These are phyloP conservation scores for Galleria mellonella DNA, from an alignment of 1,140 invertebrate genomes.

Conservation along the genomic window DNA sequence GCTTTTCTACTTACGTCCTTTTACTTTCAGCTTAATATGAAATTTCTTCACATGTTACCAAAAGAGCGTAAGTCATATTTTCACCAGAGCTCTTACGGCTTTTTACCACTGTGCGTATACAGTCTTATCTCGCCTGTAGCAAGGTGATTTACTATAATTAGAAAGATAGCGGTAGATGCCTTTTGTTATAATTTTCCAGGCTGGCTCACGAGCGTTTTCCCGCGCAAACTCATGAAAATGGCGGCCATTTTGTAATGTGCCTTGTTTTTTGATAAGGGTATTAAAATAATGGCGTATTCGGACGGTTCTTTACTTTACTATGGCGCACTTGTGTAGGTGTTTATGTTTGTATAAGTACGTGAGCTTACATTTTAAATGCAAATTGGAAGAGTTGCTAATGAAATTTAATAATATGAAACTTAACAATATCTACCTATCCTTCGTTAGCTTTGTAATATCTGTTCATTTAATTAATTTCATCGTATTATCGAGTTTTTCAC, in stretches of 20 bases:
- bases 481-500: too few species aligned
- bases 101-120: slow-evolving; percentile 36
- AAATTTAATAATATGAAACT: slow-evolving; percentile 29
- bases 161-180: slow-evolving; percentile 74
- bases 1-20: slow-evolving; percentile 24
- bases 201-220: slow-evolving; percentile 60
- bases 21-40: slow-evolving; percentile 18
- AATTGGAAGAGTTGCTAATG: slow-evolving; percentile 56
- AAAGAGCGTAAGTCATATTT: slow-evolving; percentile 41
- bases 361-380: slow-evolving; percentile 60
- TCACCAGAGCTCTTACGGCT: slow-evolving; percentile 37
- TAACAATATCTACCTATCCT: background rate
- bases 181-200: slow-evolving; percentile 74
- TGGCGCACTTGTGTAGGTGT: slow-evolving; percentile 30
- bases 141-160: slow-evolving; percentile 76
- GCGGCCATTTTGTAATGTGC: slow-evolving; percentile 68
- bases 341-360: slow-evolving; percentile 52
- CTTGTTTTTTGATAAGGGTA: slow-evolving; percentile 74
- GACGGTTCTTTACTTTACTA: slow-evolving; percentile 52
- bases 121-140: slow-evolving; percentile 69
- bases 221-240: slow-evolving; percentile 67
- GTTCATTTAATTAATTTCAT: too few species aligned
- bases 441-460: background rate
- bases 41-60: slow-evolving; percentile 24
- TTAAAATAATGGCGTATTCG: slow-evolving; percentile 66